Base-by-base conservation (phyloP, 2,113 vertebrate species). In the Helogale parvula region DNA sequence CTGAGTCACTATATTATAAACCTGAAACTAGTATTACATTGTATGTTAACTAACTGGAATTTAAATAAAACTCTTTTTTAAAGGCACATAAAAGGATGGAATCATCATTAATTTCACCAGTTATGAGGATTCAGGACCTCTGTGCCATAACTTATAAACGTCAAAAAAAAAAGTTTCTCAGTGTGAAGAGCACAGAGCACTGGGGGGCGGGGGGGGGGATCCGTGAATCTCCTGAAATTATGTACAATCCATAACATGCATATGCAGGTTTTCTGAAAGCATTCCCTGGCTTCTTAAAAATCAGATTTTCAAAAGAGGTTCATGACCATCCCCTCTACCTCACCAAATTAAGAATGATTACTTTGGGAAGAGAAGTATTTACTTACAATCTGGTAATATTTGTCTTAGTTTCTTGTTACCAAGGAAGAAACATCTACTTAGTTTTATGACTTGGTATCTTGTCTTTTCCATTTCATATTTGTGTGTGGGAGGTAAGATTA, bases 381-480 rank as follows among this genome's bases (percentile, higher is more conserved):
- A 33, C 79, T 93, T 86, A 82, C 29, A 88, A 85, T 96, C 35
- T 54, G 47, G 41, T 79, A 35, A 68, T 79, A 88, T 88, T 65
- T 93, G 88, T 47, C 66, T 87, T 72, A 69, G n/a, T 86, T 92
- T 93, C 82, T 60, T 89, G 52, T 86, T 94, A 77, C 76, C 12
- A 96, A 87, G 35, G 38, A 95, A 97, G 13, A 66, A 96, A 93
- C 60, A 35, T 83, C 50, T 76, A 45, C 90, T 97, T 96, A 82
- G 45, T 79, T 95, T 60, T 88, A 68, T 86, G 66, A 95, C 60
- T 69, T 83, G 45, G 27, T 77, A 94, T 89, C 68, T 47, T 76
- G 63, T 83, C 35, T 92, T 91, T 96, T 86, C n/a, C 45, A 95
- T 54, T 96, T 91, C 52, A 45, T 77, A 71, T 77, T 87, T 89